Percentiles rank a stretch among this genome's conserved stretches.
These are phyloP conservation scores for Trinorchestia longiramus DNA, from an alignment of 1,140 invertebrate genomes.

Conservation along the genomic window DNA sequence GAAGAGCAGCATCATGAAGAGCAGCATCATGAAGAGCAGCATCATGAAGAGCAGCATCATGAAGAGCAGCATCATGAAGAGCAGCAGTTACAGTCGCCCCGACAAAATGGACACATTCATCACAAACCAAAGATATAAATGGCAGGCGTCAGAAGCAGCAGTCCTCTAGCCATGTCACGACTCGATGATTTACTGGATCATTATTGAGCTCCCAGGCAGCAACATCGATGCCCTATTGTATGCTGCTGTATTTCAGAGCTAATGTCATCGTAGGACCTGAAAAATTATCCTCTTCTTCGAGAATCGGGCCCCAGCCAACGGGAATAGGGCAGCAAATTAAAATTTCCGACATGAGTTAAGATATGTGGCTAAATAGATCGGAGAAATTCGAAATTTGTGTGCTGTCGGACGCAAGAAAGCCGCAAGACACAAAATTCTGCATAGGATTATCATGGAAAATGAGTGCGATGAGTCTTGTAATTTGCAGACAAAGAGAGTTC, in stretches of 20 bases:
- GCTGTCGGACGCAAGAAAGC: not conserved
- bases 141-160: not conserved
- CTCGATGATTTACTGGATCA: slow-evolving; percentile 1
- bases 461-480: not conserved
- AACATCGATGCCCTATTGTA: not conserved
- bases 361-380: not conserved
- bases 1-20: no score
- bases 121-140: not conserved
- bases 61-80: no score
- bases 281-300: not conserved
- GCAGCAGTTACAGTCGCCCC: not conserved
- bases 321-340: not conserved
- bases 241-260: not conserved
- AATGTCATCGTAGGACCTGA: not conserved
- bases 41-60: no score
- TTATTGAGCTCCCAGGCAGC: not conserved
- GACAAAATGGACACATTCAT: not conserved
- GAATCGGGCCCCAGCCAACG: not conserved
- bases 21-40: no score
- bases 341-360: not conserved
- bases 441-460: not conserved
- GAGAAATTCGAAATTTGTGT: not conserved
- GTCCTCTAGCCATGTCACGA: not conserved
- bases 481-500: not conserved
- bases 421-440: not conserved